Percentiles rank a stretch among this genome's conserved stretches.
Conservation (phyloP, 2,113 vertebrate species). For the Solea solea region DNA sequence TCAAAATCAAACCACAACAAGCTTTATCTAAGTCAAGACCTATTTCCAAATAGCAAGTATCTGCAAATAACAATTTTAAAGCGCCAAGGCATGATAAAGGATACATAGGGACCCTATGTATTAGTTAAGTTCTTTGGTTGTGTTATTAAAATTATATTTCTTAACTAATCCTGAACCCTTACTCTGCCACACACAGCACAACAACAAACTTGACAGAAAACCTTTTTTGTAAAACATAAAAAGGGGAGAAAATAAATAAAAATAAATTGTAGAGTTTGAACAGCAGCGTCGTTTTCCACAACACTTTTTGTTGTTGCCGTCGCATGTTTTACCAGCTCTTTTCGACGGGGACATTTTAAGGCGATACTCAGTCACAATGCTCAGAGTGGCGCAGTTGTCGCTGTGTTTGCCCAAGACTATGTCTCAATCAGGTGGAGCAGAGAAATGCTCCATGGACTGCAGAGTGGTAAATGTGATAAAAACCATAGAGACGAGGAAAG, state of each 20-base stretch:
- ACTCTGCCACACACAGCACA: slow-evolving; percentile 7
- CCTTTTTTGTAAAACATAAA: slow-evolving; percentile 12
- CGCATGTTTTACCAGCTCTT: slow-evolving; percentile 38
- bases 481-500: slow-evolving; percentile 34
- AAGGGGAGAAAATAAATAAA: not conserved
- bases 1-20: too few relatives aligned
- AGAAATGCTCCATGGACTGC: slow-evolving; percentile 52
- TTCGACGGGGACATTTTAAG: slow-evolving; percentile 45
- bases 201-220: slow-evolving; percentile 12
- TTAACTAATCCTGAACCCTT: not conserved
- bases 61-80: too few relatives aligned
- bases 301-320: not conserved
- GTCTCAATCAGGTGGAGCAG: slow-evolving; percentile 59
- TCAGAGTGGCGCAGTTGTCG: slow-evolving; percentile 56
- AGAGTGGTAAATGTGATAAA: slow-evolving; percentile 57
- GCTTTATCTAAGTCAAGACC: too few relatives aligned
- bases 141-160: not conserved
- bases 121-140: not conserved
- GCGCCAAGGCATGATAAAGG: too few relatives aligned
- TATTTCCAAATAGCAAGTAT: too few relatives aligned
- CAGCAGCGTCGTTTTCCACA: slow-evolving; percentile 41
- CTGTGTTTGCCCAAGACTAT: slow-evolving; percentile 51
- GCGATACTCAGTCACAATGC: slow-evolving; percentile 55
- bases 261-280: slow-evolving; percentile 20
- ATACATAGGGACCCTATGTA: too few relatives aligned